Percentiles rank a stretch among this genome's conserved stretches.
phyloP scores from a whole-genome alignment of 2,888 invertebrate genomes.

The Pilophorus perplexus region DNA sequence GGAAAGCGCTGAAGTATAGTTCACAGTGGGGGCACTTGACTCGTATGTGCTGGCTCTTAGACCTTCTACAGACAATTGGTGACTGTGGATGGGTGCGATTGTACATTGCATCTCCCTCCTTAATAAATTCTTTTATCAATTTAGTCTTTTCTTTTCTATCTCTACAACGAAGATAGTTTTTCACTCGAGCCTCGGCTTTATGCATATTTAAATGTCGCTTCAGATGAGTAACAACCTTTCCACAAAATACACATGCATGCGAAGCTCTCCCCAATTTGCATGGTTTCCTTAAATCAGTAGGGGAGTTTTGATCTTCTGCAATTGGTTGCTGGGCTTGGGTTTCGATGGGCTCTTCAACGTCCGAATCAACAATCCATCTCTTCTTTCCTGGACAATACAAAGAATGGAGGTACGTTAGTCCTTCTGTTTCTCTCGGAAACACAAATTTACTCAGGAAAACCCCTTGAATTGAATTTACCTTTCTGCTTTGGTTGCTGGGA shows the following conservation, averaged over 20 bases:
- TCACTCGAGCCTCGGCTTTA: not conserved
- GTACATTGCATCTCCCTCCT: slow-evolving; percentile 1
- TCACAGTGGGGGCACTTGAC: not conserved
- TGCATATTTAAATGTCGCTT: not conserved
- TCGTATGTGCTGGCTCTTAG: not conserved
- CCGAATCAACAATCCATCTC: too few species aligned
- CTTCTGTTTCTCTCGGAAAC: too few species aligned
- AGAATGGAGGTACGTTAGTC: too few species aligned
- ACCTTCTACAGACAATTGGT: not conserved
- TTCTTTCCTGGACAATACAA: too few species aligned
- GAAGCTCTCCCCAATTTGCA: too few species aligned
- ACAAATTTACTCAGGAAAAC: too few species aligned
- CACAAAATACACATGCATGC: not conserved
- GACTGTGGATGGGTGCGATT: not conserved
- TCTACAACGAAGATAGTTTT: not conserved
- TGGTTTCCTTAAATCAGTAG: too few species aligned
- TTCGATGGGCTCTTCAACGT: too few species aligned
- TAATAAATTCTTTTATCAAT: not conserved
- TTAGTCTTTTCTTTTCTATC: not conserved
- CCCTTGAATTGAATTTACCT: too few species aligned
- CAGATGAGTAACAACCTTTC: slow-evolving; percentile 1
- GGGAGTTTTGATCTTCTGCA: too few species aligned
- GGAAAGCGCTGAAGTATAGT: not conserved
- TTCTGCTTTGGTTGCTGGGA: too few species aligned
- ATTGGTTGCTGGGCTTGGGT: too few species aligned